Percentiles rank a stretch among this genome's conserved stretches.
phyloP scores from a whole-genome alignment of 2,888 invertebrate genomes.

The Calliphora vomitoria region DNA sequence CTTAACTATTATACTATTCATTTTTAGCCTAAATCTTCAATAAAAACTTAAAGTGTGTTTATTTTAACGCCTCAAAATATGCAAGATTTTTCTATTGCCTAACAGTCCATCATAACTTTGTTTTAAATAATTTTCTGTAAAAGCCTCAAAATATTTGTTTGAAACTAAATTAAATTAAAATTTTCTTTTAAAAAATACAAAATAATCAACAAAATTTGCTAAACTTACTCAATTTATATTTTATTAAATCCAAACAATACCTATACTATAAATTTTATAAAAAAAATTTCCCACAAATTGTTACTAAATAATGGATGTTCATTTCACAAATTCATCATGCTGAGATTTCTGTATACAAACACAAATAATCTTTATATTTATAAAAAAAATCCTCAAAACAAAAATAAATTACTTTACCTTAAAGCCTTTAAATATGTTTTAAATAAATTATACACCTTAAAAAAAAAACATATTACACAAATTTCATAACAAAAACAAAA shows the following conservation, averaged over 20 bases:
- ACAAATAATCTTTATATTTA: not conserved
- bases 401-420: not conserved
- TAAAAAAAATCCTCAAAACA: not conserved
- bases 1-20: no score
- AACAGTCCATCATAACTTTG: no score
- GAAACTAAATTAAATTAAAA: not conserved
- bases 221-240: not conserved
- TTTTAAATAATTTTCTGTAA: not conserved
- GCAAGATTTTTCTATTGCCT: no score
- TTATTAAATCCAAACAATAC: not conserved
- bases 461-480: not conserved
- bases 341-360: not conserved
- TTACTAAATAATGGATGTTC: not conserved
- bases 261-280: not conserved
- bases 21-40: no score
- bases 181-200: no score
- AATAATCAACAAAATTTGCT: no score
- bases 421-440: constrained; percentile 11
- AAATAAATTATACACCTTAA: not conserved
- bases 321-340: not conserved
- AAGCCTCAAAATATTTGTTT: not conserved
- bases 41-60: no score
- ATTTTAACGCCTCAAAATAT: no score
- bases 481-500: not conserved
- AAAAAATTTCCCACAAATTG: not conserved